Evolutionary conservation across 1,140 invertebrate genomes (phyloP).

Genomic region (Cydia strobilella): DNA sequence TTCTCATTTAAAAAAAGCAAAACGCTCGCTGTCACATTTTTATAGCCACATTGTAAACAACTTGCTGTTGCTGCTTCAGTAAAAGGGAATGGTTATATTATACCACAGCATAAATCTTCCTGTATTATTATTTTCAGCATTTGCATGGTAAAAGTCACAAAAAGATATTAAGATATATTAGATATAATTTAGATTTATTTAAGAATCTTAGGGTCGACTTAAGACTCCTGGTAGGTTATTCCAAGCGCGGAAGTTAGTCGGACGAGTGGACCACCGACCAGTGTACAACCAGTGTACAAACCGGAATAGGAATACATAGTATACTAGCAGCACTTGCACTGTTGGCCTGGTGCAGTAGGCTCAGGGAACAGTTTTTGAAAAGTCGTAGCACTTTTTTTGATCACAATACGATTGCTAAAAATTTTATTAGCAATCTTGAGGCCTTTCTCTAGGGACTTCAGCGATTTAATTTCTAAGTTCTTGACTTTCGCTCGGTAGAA

Average conservation of each 20-base stretch:
- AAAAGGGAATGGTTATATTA: constrained; percentile 2
- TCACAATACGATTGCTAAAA: no score
- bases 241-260: neutral
- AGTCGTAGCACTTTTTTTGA: no score
- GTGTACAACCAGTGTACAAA: neutral
- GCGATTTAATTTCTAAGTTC: no score
- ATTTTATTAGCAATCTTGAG: no score
- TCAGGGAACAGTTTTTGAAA: no score
- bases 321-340: no score
- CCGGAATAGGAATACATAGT: no score
- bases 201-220: neutral
- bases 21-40: neutral
- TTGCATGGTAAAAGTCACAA: neutral
- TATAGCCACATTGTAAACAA: neutral
- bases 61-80: neutral
- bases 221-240: constrained; percentile 5
- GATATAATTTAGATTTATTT: constrained; percentile 23
- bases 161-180: no score
- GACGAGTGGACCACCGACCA: neutral
- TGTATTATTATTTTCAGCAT: neutral
- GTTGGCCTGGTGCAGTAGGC: no score
- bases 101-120: neutral
- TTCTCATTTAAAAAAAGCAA: neutral
- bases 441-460: no score
- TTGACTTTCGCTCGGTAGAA: no score